A percentile compares a stretch with the other conserved stretches of the same genome.
phyloP scores from a whole-genome alignment of 1,140 invertebrate genomes.

The Heliothis subflexa region DNA sequence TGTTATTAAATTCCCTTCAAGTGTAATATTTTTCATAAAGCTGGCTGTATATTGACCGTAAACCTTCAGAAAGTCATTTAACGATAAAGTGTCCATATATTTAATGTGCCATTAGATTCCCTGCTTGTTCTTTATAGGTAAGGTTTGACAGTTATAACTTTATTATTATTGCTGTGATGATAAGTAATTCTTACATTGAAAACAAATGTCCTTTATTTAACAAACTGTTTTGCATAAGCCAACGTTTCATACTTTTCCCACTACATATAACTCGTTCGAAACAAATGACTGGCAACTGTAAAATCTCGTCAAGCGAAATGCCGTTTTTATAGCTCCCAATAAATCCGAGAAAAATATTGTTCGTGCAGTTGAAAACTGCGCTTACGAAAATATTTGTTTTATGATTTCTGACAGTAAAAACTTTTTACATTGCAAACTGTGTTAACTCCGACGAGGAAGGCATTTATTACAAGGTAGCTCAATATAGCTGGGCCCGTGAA shows the following conservation, averaged over 20 bases:
- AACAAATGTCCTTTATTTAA: conserved; percentile 24
- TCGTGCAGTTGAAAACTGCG: conserved; percentile 18
- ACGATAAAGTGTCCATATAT: conserved; percentile 67
- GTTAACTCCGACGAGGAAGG: background rate
- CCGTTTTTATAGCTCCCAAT: conserved; percentile 8
- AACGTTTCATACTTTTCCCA: background rate
- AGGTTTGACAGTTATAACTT: conserved; percentile 58
- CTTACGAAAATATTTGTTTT: conserved; percentile 16
- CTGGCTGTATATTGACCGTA: conserved; percentile 61
- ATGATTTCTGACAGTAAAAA: background rate
- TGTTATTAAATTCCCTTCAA: conserved; percentile 41
- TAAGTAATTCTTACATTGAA: conserved; percentile 56
- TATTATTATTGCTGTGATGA: conserved; percentile 62
- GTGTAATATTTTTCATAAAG: conserved; percentile 46
- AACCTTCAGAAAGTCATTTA: conserved; percentile 63
- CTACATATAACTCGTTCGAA: conserved; percentile 19
- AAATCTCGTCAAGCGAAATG: conserved; percentile 23
- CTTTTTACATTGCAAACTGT: conserved; percentile 2
- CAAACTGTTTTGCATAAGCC: background rate
- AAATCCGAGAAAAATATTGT: conserved; percentile 34
- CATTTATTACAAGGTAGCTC: conserved; percentile 11
- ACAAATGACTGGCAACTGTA: background rate
- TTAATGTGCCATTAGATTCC: conserved; percentile 72
- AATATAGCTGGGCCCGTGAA: background rate
- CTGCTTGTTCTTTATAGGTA: conserved; percentile 61